Conservation (phyloP, 2,888 invertebrate genomes). For the Luperina nickerlii region DNA sequence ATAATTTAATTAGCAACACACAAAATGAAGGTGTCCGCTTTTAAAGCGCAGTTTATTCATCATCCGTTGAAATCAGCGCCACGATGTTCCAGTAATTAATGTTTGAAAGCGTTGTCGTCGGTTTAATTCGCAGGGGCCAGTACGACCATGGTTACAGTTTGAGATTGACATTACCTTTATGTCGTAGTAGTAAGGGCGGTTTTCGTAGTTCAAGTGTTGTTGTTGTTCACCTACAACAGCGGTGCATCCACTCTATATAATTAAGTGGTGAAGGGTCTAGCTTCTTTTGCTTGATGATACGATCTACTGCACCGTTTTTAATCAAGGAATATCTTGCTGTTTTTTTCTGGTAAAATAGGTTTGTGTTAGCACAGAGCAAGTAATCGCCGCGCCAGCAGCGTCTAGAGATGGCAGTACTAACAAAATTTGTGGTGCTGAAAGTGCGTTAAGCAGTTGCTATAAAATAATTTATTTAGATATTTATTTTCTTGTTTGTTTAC, state of each 20-base stretch:
- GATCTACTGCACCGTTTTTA: constrained; percentile 1
- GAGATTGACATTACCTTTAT: background rate
- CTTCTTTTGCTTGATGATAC: constrained; percentile 19
- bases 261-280: constrained; percentile 18
- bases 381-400: background rate
- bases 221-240: background rate
- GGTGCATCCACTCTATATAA: constrained; percentile 20
- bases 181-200: background rate
- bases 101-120: constrained; percentile 40
- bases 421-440: background rate
- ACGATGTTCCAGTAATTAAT: constrained; percentile 63
- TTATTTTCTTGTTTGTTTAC: too few relatives aligned
- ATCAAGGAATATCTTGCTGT: background rate
- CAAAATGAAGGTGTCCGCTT: constrained; percentile 29
- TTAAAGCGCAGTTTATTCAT: constrained; percentile 48
- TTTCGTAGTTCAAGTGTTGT: background rate
- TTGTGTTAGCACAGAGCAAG: background rate
- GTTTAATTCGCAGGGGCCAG: constrained; percentile 42
- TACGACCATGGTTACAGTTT: background rate
- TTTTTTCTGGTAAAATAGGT: background rate
- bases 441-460: background rate
- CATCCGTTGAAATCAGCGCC: constrained; percentile 44
- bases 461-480: too few relatives aligned
- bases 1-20: constrained; percentile 51
- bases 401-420: background rate